Percentiles rank a stretch among this genome's conserved stretches.
Evolutionary conservation across 2,888 invertebrate genomes (phyloP).

Genomic region (Lasioglossum vierecki): DNA sequence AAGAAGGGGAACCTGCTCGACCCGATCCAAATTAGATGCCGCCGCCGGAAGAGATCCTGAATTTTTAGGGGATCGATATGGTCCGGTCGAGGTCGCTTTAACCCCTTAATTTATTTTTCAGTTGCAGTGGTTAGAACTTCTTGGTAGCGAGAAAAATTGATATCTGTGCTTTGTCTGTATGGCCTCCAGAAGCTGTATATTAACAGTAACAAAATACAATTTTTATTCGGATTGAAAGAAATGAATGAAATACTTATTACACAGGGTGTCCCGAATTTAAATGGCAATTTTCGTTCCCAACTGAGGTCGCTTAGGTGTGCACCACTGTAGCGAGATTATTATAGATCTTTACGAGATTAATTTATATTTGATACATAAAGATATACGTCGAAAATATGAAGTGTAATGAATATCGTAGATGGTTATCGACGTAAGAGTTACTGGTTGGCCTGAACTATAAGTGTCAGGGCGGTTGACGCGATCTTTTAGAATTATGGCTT

Average conservation of each 20-base stretch:
- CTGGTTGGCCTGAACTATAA: neutral
- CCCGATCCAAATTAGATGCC: constrained; percentile 7
- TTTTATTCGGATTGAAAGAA: no score
- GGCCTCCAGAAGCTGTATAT: no score
- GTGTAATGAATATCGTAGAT: neutral
- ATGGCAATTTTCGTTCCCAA: no score
- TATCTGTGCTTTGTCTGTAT: no score
- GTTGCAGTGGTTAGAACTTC: neutral
- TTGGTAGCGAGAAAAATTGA: neutral
- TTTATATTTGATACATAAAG: neutral
- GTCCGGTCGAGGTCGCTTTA: neutral
- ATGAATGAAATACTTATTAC: no score
- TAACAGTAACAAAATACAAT: no score
- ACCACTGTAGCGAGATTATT: neutral
- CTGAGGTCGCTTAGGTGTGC: neutral
- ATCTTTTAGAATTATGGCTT: neutral
- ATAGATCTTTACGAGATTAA: neutral
- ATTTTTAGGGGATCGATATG: neutral
- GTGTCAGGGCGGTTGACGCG: neutral
- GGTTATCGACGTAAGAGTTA: neutral
- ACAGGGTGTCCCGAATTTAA: no score
- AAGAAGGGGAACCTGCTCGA: neutral
- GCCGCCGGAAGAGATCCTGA: neutral
- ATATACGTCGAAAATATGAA: neutral
- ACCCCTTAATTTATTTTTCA: neutral